Percentiles rank a stretch among this genome's conserved stretches.
phyloP scores from a whole-genome alignment of 1,140 invertebrate species.

The Helicoverpa zea region DNA sequence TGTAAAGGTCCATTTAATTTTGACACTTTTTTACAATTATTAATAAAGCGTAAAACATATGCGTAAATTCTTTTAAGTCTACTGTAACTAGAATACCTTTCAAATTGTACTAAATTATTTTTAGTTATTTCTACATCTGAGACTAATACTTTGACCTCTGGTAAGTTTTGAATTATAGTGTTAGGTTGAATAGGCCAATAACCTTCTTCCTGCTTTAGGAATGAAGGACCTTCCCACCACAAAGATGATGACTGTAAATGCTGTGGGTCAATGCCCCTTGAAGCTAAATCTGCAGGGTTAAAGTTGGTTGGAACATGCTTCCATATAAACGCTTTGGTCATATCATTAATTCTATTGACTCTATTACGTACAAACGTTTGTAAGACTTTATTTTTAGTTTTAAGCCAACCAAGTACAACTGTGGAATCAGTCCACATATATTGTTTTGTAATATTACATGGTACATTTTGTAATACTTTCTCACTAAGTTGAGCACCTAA shows the following conservation, averaged over 20 bases:
- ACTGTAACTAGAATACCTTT: too few species aligned
- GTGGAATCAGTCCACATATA: slow-evolving; percentile 56
- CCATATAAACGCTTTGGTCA: slow-evolving; percentile 29
- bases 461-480: slow-evolving; percentile 7
- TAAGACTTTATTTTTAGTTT: slow-evolving; percentile 23
- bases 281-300: slow-evolving; percentile 53
- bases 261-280: too few species aligned
- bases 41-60: slow-evolving; percentile 20
- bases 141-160: too few species aligned
- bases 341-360: slow-evolving; percentile 50
- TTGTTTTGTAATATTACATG: too few species aligned
- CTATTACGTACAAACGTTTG: slow-evolving; percentile 56
- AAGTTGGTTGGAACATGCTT: slow-evolving; percentile 46
- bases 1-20: not conserved
- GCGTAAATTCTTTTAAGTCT: not conserved
- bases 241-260: too few species aligned
- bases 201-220: too few species aligned
- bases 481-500: slow-evolving; percentile 39
- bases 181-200: too few species aligned
- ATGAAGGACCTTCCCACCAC: too few species aligned
- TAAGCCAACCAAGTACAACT: slow-evolving; percentile 54
- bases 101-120: too few species aligned
- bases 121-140: too few species aligned
- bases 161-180: too few species aligned
- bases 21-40: slow-evolving; percentile 4